These are phyloP conservation scores for Erythrocebus patas DNA, from an alignment of 2,113 vertebrate genomes.

Conservation along the genomic window DNA sequence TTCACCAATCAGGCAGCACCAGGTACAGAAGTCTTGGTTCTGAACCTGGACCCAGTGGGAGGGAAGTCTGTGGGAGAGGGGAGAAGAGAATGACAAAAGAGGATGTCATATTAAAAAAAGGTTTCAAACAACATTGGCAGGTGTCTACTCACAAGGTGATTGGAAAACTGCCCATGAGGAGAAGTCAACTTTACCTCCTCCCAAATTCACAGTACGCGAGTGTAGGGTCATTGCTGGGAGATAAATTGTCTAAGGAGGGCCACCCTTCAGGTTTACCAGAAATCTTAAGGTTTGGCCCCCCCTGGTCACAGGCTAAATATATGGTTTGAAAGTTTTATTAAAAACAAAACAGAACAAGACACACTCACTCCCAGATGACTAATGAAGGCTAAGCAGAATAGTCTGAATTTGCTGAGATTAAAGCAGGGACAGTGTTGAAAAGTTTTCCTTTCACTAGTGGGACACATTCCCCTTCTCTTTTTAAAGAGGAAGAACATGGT, in stretches of 20 bases:
- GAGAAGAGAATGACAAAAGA: neutral
- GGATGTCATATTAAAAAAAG: neutral
- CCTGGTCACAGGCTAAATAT: conserved; percentile 33
- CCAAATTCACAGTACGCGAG: conserved; percentile 84
- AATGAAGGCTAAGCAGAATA: conserved; percentile 36
- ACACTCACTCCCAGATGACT: conserved; percentile 11
- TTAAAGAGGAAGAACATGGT: conserved; percentile 54
- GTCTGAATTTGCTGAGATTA: conserved; percentile 44
- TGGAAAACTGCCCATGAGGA: conserved; percentile 45
- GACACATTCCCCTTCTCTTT: conserved; percentile 43
- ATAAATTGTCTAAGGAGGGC: conserved; percentile 67
- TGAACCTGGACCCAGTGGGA: conserved; percentile 63
- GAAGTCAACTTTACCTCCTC: conserved; percentile 30
- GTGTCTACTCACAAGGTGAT: conserved; percentile 68
- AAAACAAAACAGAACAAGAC: conserved; percentile 32
- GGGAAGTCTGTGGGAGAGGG: conserved; percentile 37
- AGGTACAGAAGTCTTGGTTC: conserved; percentile 31
- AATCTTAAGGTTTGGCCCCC: conserved; percentile 52
- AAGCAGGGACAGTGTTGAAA: conserved; percentile 58
- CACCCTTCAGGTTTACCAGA: conserved; percentile 61
- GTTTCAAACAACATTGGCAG: conserved; percentile 59
- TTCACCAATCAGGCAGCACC: conserved; percentile 22
- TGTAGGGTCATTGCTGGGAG: conserved; percentile 76
- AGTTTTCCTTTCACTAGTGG: conserved; percentile 58
- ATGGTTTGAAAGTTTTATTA: neutral